Evolutionary conservation across 2,113 vertebrate species (phyloP).

Genomic region (Mirza zaza): DNA sequence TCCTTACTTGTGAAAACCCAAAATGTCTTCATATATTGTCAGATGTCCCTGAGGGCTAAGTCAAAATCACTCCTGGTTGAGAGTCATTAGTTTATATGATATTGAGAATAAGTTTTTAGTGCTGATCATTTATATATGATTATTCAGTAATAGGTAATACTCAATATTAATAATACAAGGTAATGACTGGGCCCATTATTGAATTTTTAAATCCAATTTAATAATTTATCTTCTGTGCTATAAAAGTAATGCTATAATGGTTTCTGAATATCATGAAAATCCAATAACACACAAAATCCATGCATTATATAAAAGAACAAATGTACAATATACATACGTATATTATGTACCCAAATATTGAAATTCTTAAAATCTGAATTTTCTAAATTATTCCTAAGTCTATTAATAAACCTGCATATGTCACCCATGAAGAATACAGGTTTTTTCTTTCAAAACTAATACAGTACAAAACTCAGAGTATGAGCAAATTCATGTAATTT

Average conservation of each 20-base stretch:
- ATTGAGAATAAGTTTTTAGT: not conserved
- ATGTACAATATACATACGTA: not conserved
- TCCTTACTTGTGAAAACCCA: not conserved
- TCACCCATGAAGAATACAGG: not conserved
- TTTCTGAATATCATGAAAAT: constrained; percentile 12
- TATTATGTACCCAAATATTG: not conserved
- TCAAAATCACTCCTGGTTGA: not conserved
- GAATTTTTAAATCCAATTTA: not conserved
- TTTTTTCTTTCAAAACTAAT: not conserved
- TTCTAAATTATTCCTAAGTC: not conserved
- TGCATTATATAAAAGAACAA: not conserved
- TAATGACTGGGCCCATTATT: not conserved
- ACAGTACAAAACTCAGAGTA: not conserved
- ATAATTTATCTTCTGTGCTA: not conserved
- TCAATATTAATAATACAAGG: not conserved
- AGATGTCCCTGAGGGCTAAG: not conserved
- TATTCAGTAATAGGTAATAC: not conserved
- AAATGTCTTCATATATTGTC: not conserved
- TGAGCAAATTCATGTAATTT: not conserved
- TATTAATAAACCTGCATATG: not conserved
- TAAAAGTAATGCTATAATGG: not conserved
- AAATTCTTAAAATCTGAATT: not conserved
- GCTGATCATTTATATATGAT: not conserved
- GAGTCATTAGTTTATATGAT: not conserved
- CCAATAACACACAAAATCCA: not conserved